These are phyloP conservation scores for Cataglyphis livida DNA, from an alignment of 2,888 invertebrate species.

Conservation along the genomic window DNA sequence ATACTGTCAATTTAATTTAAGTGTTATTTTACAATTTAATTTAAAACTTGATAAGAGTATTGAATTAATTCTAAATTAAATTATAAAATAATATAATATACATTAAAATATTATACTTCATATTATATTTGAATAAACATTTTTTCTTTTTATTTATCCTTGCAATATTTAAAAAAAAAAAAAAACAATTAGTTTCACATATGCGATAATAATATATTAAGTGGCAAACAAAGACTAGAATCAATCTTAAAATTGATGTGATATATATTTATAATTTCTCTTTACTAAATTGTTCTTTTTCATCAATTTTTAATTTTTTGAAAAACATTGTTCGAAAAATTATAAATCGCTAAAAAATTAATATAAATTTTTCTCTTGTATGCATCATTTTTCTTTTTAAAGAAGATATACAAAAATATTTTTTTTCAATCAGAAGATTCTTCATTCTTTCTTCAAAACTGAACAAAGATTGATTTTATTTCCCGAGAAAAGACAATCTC, in stretches of 20 bases:
- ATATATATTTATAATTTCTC: neutral
- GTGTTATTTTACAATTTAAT: neutral
- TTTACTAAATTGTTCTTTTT: neutral
- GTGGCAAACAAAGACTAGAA: neutral
- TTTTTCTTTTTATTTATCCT: neutral
- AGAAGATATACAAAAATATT: neutral
- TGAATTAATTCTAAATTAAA: neutral
- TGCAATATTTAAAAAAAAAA: neutral
- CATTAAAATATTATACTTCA: neutral
- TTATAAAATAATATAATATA: neutral
- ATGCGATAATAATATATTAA: neutral
- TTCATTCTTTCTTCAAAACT: neutral
- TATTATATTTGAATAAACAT: neutral
- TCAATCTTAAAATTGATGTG: neutral
- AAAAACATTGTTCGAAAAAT: conserved; percentile 10
- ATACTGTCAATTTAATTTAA: neutral
- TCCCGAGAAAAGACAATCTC: neutral
- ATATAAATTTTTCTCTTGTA: neutral
- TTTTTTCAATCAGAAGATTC: neutral
- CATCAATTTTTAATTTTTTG: neutral
- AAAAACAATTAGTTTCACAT: neutral
- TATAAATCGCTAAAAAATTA: neutral
- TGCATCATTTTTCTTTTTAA: neutral
- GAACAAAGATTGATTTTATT: neutral
- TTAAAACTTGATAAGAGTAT: neutral